phyloP scores from a whole-genome alignment of 92 coral and sea anemone genomes.

The Zoanthus sociatus region DNA sequence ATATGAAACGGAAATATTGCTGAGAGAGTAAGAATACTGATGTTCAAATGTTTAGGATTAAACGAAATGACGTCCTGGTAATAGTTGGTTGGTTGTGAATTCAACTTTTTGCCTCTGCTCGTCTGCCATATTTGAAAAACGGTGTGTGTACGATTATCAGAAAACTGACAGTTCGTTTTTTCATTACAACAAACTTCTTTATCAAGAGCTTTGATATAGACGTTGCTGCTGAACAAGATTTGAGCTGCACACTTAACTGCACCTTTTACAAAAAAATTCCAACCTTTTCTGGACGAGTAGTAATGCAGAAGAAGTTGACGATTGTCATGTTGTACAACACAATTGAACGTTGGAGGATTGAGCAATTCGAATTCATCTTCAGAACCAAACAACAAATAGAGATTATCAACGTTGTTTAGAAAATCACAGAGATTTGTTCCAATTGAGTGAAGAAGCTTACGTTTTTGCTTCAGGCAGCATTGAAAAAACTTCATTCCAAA shows the following conservation, averaged over 20 bases:
- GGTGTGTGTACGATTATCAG: conserved; percentile 25
- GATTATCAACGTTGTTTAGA: conserved; percentile 83
- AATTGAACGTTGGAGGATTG: conserved; percentile 77
- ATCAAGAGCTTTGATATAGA: conserved; percentile 13
- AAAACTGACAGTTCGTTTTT: neutral
- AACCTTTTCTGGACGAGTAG: conserved; percentile 76
- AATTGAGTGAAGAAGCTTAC: conserved; percentile 58
- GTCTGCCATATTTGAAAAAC: conserved; percentile 42
- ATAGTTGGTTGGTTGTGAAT: conserved; percentile 15
- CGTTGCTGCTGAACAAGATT: conserved; percentile 58
- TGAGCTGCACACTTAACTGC: conserved; percentile 81
- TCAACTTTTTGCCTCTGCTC: neutral
- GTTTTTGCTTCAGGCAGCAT: conserved; percentile 54
- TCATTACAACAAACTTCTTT: neutral
- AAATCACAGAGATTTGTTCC: conserved; percentile 85
- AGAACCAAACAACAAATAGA: conserved; percentile 69
- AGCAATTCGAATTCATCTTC: conserved; percentile 65
- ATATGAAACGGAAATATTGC: conserved; percentile 88
- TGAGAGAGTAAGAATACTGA: conserved; percentile 74
- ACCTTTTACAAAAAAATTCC: conserved; percentile 78
- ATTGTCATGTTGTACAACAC: conserved; percentile 62
- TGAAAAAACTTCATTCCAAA: conserved; percentile 74
- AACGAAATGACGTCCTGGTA: conserved; percentile 47
- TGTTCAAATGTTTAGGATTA: conserved; percentile 66
- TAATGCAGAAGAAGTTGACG: conserved; percentile 73